Conservation (phyloP, 2,888 invertebrate species). For the Zaprionus obscuricornis region DNA sequence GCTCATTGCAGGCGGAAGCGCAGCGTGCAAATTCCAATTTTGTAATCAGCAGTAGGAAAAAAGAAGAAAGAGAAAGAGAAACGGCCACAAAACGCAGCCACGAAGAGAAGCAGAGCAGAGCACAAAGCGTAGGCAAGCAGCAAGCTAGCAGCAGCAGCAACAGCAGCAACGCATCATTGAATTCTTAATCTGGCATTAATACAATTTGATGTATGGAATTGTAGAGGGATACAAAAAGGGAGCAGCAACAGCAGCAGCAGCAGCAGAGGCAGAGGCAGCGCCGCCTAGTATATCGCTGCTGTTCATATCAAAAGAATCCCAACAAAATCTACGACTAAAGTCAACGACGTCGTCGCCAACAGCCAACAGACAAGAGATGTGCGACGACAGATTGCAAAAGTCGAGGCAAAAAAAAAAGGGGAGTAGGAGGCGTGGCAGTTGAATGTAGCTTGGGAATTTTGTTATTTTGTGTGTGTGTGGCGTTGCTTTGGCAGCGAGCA, state of each 20-base stretch:
- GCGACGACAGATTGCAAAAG: conserved; percentile 53
- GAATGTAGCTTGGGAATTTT: conserved; percentile 55
- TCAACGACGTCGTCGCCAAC: conserved; percentile 33
- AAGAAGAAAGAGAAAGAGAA: conserved; percentile 14
- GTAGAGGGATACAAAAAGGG: background rate
- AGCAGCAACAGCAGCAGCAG: background rate
- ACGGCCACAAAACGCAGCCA: too few relatives aligned
- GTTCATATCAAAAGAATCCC: conserved; percentile 63
- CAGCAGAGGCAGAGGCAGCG: background rate
- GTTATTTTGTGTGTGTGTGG: conserved; percentile 19
- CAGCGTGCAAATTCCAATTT: conserved; percentile 70
- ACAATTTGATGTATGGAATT: conserved; percentile 67
- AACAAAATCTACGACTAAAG: conserved; percentile 75
- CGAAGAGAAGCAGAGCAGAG: conserved; percentile 17
- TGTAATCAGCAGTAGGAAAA: conserved; percentile 52
- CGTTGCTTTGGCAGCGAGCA: conserved; percentile 12
- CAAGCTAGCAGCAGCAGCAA: too few relatives aligned
- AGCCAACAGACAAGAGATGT: conserved; percentile 60
- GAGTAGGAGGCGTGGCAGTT: background rate
- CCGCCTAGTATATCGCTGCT: conserved; percentile 2
- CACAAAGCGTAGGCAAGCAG: conserved; percentile 28
- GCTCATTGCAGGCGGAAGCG: conserved; percentile 46
- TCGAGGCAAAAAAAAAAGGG: conserved; percentile 1
- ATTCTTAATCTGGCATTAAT: conserved; percentile 80
- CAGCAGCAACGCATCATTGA: conserved; percentile 68